Conservation (phyloP, 30 jellyfish, hydroid and myxozoan genomes). For the Aurelia sp. region DNA sequence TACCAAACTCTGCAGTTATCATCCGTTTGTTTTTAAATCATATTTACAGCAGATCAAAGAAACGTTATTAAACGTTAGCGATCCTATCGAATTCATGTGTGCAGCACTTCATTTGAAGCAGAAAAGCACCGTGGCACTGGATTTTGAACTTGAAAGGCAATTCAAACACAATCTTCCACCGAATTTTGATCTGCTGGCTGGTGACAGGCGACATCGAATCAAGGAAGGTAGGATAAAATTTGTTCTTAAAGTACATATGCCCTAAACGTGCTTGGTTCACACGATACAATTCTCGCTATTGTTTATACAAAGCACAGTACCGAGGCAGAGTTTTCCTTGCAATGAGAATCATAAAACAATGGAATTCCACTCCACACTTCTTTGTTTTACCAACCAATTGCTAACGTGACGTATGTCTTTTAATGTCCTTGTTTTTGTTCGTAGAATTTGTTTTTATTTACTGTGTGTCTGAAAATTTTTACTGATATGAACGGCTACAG, state of each 20-base stretch:
- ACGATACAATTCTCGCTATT: too few species aligned
- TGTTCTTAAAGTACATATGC: neutral
- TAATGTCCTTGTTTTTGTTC: neutral
- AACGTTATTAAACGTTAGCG: slow-evolving; percentile 22
- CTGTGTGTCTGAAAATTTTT: too few species aligned
- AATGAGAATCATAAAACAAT: too few species aligned
- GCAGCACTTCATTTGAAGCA: slow-evolving; percentile 58
- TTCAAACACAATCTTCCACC: slow-evolving; percentile 48
- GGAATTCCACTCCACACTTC: too few species aligned
- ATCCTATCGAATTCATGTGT: slow-evolving; percentile 74
- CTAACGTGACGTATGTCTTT: too few species aligned
- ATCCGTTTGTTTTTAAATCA: slow-evolving; percentile 38
- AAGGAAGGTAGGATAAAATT: slow-evolving; percentile 22
- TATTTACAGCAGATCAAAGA: slow-evolving; percentile 13
- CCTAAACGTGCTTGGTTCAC: too few species aligned
- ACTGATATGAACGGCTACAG: too few species aligned
- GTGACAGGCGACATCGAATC: neutral
- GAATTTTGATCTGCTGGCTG: slow-evolving; percentile 32
- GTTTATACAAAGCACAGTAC: too few species aligned
- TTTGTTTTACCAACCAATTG: too few species aligned
- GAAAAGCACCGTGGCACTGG: slow-evolving; percentile 39
- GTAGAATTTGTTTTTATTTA: neutral
- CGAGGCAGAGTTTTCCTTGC: too few species aligned
- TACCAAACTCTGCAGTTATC: slow-evolving; percentile 25
- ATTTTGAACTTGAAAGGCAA: slow-evolving; percentile 45